Percentiles rank a stretch among this genome's conserved stretches.
These are phyloP conservation scores for Acanthis flammea DNA, from an alignment of 2,797 vertebrate species.

Conservation along the genomic window DNA sequence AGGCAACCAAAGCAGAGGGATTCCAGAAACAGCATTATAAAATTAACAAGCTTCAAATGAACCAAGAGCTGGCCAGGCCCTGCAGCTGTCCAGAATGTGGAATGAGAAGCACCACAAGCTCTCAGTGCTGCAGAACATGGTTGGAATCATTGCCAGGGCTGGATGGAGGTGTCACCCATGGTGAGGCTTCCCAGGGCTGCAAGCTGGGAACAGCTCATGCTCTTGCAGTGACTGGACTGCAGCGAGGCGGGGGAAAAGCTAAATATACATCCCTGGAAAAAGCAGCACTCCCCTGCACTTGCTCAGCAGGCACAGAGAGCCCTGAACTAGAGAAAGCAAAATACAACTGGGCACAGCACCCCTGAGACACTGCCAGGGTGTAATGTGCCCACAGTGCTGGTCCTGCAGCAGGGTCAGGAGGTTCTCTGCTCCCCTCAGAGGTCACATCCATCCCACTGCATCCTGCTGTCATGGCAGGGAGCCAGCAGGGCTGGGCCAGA, in stretches of 20 bases:
- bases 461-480: background rate
- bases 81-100: background rate
- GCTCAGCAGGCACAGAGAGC: background rate
- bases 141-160: accelerated
- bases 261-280: background rate
- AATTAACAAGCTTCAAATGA: background rate
- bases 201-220: background rate
- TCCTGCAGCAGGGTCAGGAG: background rate
- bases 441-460: accelerated
- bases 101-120: background rate
- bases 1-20: background rate
- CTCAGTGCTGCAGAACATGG: background rate
- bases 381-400: background rate
- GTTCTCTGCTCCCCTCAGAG: background rate
- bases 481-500: background rate
- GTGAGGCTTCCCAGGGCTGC: accelerated
- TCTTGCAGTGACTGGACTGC: background rate
- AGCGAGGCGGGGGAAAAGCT: background rate
- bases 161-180: background rate
- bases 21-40: background rate
- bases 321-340: background rate
- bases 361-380: background rate
- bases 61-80: background rate
- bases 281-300: slow-evolving; percentile 21
- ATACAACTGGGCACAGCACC: background rate